These are phyloP conservation scores for Maniola hyperantus DNA, from an alignment of 2,888 invertebrate genomes.

Conservation along the genomic window DNA sequence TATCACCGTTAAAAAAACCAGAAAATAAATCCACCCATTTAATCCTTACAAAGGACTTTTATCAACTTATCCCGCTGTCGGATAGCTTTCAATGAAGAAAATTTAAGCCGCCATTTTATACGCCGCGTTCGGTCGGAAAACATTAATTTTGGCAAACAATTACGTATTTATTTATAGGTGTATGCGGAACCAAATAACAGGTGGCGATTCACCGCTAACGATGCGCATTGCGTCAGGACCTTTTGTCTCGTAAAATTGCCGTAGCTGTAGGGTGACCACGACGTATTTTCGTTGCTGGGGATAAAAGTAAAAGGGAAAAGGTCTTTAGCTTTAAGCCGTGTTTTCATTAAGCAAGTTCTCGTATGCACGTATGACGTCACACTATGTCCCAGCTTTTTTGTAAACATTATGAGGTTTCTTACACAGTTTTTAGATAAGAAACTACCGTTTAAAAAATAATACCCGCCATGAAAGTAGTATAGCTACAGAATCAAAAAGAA, in stretches of 20 bases:
- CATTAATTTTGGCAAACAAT: conserved; percentile 28
- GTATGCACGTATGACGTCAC: too few species aligned
- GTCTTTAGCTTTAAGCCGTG: too few species aligned
- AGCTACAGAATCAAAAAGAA: too few species aligned
- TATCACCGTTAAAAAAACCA: not conserved
- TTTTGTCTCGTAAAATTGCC: conserved; percentile 47
- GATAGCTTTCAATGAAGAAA: conserved; percentile 23
- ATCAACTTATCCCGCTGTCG: conserved; percentile 16
- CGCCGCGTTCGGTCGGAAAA: conserved; percentile 14
- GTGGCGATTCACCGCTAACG: conserved; percentile 44
- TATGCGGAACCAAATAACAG: conserved; percentile 43
- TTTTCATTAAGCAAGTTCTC: too few species aligned
- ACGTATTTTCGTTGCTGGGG: too few species aligned
- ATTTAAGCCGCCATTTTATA: conserved; percentile 19
- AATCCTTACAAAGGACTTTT: conserved; percentile 9
- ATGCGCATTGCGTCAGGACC: conserved; percentile 48
- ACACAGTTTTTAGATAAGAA: too few species aligned
- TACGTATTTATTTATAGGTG: conserved; percentile 36
- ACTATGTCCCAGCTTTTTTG: too few species aligned
- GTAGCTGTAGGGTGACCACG: conserved; percentile 27
- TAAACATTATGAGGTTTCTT: too few species aligned
- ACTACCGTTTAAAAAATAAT: too few species aligned
- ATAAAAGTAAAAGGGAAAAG: too few species aligned
- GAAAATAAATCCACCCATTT: conserved; percentile 11
- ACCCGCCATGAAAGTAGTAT: too few species aligned